These are phyloP conservation scores for Garrulus glandarius DNA, from an alignment of 2,797 vertebrate species.

Conservation along the genomic window DNA sequence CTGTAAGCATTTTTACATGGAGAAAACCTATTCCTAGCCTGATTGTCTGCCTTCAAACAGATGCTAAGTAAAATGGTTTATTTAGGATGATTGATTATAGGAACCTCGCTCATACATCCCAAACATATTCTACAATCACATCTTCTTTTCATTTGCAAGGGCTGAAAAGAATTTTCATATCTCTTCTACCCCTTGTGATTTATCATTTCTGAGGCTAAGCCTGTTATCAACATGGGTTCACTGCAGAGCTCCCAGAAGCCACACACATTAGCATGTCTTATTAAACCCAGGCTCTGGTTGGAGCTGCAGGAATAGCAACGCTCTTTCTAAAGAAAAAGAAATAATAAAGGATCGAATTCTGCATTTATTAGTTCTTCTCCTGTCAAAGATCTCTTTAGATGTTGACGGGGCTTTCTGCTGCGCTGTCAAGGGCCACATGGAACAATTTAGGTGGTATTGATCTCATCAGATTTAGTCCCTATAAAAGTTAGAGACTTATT, in stretches of 20 bases:
- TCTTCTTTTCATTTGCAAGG: slow-evolving; percentile 76
- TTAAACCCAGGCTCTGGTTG: slow-evolving; percentile 70
- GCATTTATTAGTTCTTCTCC: slow-evolving; percentile 27
- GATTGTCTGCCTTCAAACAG: slow-evolving; percentile 48
- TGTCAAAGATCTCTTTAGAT: neutral
- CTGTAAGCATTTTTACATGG: neutral
- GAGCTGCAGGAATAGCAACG: slow-evolving; percentile 28
- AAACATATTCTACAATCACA: slow-evolving; percentile 71
- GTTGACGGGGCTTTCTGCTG: neutral
- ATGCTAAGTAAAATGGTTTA: slow-evolving; percentile 73
- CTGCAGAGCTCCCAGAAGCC: slow-evolving; percentile 70
- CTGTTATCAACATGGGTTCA: slow-evolving; percentile 74
- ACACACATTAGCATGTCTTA: slow-evolving; percentile 74
- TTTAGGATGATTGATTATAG: slow-evolving; percentile 75
- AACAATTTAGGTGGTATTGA: slow-evolving; percentile 19
- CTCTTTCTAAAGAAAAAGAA: slow-evolving; percentile 37
- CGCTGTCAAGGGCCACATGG: neutral
- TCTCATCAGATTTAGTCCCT: neutral
- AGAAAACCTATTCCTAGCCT: slow-evolving; percentile 4
- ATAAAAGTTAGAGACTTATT: neutral
- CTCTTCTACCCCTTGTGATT: slow-evolving; percentile 70
- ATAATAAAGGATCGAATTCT: slow-evolving; percentile 7
- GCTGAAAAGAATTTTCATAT: slow-evolving; percentile 76
- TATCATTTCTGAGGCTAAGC: slow-evolving; percentile 73
- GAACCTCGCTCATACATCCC: slow-evolving; percentile 62